Percentiles rank a stretch among this genome's conserved stretches.
Conservation (phyloP, 35 echinoderm and acorn worm species). For the Diadema setosum region DNA sequence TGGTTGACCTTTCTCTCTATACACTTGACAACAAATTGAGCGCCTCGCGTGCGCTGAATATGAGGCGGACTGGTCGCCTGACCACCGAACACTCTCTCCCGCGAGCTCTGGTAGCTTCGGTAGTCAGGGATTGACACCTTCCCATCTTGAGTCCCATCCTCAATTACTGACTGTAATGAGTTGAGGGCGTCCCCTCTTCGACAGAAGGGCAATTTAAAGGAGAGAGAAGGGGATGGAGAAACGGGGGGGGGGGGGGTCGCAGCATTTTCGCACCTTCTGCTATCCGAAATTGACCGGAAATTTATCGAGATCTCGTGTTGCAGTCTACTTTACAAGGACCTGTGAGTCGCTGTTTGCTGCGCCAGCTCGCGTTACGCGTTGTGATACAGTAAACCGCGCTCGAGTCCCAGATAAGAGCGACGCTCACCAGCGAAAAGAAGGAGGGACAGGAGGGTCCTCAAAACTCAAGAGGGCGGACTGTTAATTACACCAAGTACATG, state of each 20-base stretch:
- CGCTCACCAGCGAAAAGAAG: constrained; percentile 22
- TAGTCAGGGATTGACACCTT: neutral
- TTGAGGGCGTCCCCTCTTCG: neutral
- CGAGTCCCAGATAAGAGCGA: neutral
- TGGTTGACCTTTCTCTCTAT: no score
- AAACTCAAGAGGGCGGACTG: neutral
- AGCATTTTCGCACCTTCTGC: constrained; percentile 14
- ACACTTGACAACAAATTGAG: no score
- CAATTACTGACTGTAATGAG: neutral
- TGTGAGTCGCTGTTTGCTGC: neutral
- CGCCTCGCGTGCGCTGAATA: no score
- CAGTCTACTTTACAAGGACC: neutral
- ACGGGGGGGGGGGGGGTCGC: neutral
- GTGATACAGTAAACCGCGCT: neutral
- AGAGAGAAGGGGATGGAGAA: neutral
- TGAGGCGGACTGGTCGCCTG: no score
- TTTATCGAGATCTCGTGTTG: neutral
- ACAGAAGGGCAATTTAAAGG: neutral
- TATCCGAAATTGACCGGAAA: constrained; percentile 12
- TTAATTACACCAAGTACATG: neutral
- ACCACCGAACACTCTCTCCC: no score
- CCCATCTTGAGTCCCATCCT: neutral
- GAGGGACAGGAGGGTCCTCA: no score
- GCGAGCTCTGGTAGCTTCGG: no score
- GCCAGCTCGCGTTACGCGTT: neutral